Conservation (phyloP, 2,797 vertebrate species). For the Lacerta bilineata region DNA sequence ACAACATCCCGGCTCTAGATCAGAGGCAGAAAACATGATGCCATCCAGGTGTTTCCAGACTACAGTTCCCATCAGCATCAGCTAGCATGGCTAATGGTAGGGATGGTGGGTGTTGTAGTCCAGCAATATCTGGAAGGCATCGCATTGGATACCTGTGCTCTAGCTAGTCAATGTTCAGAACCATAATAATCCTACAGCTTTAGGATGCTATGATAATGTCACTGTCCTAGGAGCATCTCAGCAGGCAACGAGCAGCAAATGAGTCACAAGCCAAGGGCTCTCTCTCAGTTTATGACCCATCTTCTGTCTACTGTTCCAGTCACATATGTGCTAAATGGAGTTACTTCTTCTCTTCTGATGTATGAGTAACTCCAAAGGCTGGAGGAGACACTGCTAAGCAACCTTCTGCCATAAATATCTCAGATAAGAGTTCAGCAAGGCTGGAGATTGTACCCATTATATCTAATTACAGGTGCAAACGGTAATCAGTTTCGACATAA, state of each 20-base stretch:
- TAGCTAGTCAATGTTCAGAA: not conserved
- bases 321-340: conserved; percentile 36
- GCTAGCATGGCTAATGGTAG: too few relatives aligned
- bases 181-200: not conserved
- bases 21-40: too few relatives aligned
- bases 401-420: conserved; percentile 59
- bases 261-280: conserved; percentile 40
- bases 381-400: conserved; percentile 45
- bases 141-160: not conserved
- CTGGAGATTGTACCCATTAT: conserved; percentile 60
- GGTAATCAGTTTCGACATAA: conserved; percentile 51
- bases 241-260: not conserved
- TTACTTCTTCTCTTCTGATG: conserved; percentile 46
- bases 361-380: conserved; percentile 62
- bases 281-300: conserved; percentile 10
- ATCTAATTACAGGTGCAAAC: conserved; percentile 65
- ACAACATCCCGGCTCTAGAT: not conserved
- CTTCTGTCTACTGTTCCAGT: conserved; percentile 53
- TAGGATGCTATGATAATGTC: not conserved
- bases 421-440: conserved; percentile 58
- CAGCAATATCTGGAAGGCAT: not conserved
- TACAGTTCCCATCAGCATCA: too few relatives aligned
- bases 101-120: not conserved
- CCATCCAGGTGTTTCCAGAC: too few relatives aligned
- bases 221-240: not conserved